Percentiles rank a stretch among this genome's conserved stretches.
Evolutionary conservation across 2,797 vertebrate genomes (phyloP).

Genomic region (Peromyscus attwateri): DNA sequence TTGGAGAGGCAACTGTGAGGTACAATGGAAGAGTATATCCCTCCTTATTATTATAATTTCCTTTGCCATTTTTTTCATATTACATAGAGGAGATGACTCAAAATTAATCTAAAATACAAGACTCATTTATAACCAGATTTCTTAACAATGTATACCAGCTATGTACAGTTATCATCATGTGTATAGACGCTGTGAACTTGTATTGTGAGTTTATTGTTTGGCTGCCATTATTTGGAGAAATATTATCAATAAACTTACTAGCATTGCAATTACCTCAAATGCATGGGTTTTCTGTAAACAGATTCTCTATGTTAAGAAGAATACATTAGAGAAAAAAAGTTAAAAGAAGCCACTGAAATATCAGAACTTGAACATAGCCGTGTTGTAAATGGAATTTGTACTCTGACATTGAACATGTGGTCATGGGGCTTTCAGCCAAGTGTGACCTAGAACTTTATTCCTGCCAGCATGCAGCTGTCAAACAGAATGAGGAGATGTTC

Average conservation of each 20-base stretch:
- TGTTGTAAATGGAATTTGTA: background rate
- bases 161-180: background rate
- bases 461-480: background rate
- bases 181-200: background rate
- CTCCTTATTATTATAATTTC: background rate
- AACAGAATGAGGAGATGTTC: background rate
- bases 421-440: background rate
- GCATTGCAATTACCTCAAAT: background rate
- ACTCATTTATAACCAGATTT: background rate
- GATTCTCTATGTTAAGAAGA: background rate
- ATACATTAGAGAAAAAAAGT: background rate
- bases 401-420: background rate
- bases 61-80: background rate
- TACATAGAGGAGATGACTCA: background rate
- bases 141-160: background rate
- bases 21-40: fast-evolving
- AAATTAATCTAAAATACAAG: background rate
- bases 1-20: background rate
- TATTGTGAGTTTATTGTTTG: background rate
- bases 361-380: background rate
- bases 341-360: background rate
- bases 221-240: background rate
- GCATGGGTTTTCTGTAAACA: background rate
- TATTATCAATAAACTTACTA: background rate
- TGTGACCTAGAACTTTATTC: background rate